Base-by-base conservation (phyloP, 2,113 vertebrate genomes). In the Brienomyrus brachyistius region DNA sequence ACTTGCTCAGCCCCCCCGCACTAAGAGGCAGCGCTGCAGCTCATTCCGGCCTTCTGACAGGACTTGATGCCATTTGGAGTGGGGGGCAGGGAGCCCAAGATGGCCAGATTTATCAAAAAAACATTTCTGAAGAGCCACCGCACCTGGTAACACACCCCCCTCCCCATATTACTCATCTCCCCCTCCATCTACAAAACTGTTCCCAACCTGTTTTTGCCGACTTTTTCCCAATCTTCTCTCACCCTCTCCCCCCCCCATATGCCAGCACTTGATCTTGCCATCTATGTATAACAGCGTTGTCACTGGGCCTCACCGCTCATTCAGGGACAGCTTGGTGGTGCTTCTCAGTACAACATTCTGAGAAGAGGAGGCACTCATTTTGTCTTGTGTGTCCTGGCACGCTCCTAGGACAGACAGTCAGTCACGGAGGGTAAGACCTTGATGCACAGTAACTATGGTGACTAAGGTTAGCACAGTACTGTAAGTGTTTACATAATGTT, bases 291-390 rank as follows among this genome's bases (percentile, higher is more conserved):
- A 56, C 77, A 50, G 50, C 15, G 5, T 50, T 23, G 52, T 35
- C 19, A 59, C 54, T 40, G 95, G 94, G 91, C 95, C 97, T 98
- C 95, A 98, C 98, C 98, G 97, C 95, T 98, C 96, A 89, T 99
- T 95, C 91, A 98, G 96, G 89, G 98, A 97, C 93, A 98, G 94
- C 91, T 96, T 94, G 91, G 97, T 96, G 92, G 97, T 97, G 93
- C 97, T 96, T 94, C 96, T 97, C 93, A 97, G 96, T 93, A 96
- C 94, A 84, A 97, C 93, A 93, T 96, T 95, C 92, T 93, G 94
- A 47, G 94, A 92, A 88, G 95, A 95, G 56, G 95, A 94, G 66
- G 96, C 93, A 93, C 96, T 96, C 97, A 98, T 98, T 96, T 95
- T 95, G 52, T 89, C 88, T 89, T 89, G 80, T 45, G 35, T 52